A percentile compares a stretch with the other conserved stretches of the same genome.
These are phyloP conservation scores for Monopterus albus DNA, from an alignment of 2,113 vertebrate species.

Conservation along the genomic window DNA sequence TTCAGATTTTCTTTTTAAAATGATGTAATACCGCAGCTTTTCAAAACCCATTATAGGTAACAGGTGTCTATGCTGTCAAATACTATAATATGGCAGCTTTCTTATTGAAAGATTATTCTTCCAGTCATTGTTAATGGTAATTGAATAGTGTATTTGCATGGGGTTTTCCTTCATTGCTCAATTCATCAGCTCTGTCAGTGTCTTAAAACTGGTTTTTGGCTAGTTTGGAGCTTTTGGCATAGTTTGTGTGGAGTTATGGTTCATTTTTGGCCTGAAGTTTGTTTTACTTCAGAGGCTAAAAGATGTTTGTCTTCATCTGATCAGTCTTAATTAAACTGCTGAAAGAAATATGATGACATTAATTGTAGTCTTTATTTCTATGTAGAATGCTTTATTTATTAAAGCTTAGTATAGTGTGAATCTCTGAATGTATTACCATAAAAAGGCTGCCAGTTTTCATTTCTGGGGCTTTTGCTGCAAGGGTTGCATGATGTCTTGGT, in stretches of 20 bases:
- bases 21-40: too few species aligned
- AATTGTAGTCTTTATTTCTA: background rate
- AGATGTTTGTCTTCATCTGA: slow-evolving; percentile 1
- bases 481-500: background rate
- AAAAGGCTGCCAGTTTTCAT: background rate
- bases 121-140: too few species aligned
- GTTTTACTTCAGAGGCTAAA: background rate
- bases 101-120: too few species aligned
- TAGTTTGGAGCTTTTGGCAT: background rate
- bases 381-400: background rate
- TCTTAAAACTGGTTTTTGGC: background rate
- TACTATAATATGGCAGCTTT: too few species aligned
- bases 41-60: too few species aligned
- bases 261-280: background rate
- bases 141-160: too few species aligned
- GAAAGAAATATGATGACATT: background rate
- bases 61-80: too few species aligned
- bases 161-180: too few species aligned
- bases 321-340: background rate
- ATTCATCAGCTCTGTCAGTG: background rate
- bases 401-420: background rate
- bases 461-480: background rate
- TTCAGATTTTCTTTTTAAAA: too few species aligned
- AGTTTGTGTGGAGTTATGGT: too few species aligned
- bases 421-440: background rate